Base-by-base conservation (phyloP, 1,140 invertebrate species). In the Euura saliciscinereae region DNA sequence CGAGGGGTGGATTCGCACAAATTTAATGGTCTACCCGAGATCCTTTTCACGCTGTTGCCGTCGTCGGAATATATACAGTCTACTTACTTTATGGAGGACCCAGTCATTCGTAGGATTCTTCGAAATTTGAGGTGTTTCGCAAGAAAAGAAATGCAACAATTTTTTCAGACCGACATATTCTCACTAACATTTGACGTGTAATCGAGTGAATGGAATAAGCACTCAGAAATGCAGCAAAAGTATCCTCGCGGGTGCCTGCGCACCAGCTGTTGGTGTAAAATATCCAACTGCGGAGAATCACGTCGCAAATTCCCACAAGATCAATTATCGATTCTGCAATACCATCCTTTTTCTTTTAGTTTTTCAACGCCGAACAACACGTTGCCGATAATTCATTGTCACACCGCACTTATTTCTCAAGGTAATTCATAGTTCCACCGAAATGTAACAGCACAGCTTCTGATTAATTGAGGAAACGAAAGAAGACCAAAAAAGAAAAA, bases 301-400 rank as follows among this genome's bases (percentile, higher is more conserved):
- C 10, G 5, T 59, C 51, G 13, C 51, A n/a, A 59, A 59, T n/a
- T 59, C 51, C 51, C 51, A 8, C 3, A 59, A n/a, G 51, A 59
- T 59, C 51, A 59, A 59, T 59, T 59, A 59, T 59, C 51, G 51
- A 59, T 59, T 59, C 51, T 59, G 28, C 28, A 28, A 59, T 59
- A 59, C 5, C 3, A 28, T 28, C 8, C 51, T 59, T 59, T 59
- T 59, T 59, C 28, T 28, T 28, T 28, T 28, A 28, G 28, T 28
- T 28, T 28, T 28, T 28, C 28, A 28, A 28, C 28, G 28, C 28
- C 28, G 28, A 28, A 28, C 28, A 28, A 28, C 28, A 28, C 28
- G 28, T 28, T 28, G 28, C 28, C 28, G 28, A 28, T 28, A 28
- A 28, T 28, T 28, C 28, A 28, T 28, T 28, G 28, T 28, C 28